A percentile compares a stretch with the other conserved stretches of the same genome.
phyloP scores from a whole-genome alignment of 2,888 invertebrate genomes.

The Hymenopus coronatus region DNA sequence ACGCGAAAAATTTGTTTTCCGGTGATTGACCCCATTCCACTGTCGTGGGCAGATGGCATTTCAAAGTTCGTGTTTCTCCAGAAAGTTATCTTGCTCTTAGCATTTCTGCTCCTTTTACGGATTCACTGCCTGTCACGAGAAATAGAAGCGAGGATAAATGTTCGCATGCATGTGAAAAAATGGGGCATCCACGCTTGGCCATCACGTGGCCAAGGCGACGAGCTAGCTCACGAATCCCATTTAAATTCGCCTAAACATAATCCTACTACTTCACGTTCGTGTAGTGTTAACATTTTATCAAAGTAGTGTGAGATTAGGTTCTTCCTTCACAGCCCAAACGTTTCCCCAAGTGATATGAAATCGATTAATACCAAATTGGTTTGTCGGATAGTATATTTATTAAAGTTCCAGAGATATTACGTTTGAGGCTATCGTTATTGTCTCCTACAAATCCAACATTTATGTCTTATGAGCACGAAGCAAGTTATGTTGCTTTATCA shows the following conservation, averaged over 20 bases:
- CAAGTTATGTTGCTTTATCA: too few species aligned
- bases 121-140: not conserved
- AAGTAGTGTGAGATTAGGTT: too few species aligned
- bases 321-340: too few species aligned
- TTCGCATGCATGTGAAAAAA: not conserved
- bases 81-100: not conserved
- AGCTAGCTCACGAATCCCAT: not conserved
- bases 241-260: not conserved
- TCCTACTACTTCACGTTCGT: too few species aligned
- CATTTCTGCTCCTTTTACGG: not conserved
- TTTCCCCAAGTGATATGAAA: too few species aligned
- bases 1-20: not conserved
- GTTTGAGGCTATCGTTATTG: too few species aligned
- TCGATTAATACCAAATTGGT: too few species aligned
- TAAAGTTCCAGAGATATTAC: too few species aligned
- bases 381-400: too few species aligned
- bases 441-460: too few species aligned
- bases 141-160: not conserved
- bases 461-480: too few species aligned
- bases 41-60: not conserved
- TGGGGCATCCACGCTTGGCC: not conserved
- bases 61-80: not conserved
- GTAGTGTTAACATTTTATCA: too few species aligned
- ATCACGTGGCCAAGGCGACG: not conserved
- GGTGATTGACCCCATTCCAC: not conserved